These are phyloP conservation scores for Neodiprion fabricii DNA, from an alignment of 1,140 invertebrate genomes.

Conservation along the genomic window DNA sequence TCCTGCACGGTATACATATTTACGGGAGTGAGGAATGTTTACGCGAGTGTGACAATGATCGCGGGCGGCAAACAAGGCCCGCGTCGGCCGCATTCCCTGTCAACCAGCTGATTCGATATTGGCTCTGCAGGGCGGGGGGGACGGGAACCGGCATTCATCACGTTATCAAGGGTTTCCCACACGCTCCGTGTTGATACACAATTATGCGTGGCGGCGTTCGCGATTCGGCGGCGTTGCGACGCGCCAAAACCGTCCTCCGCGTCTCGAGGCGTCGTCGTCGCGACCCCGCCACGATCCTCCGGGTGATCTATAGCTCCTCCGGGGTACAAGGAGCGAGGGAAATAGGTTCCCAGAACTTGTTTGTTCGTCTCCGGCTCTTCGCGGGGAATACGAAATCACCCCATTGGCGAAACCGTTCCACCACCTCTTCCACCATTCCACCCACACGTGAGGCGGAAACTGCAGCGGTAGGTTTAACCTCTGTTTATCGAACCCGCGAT, in stretches of 20 bases:
- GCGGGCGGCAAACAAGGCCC: not conserved
- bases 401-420: not conserved
- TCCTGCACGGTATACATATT: not conserved
- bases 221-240: not conserved
- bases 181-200: slow-evolving; percentile 59
- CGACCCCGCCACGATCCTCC: slow-evolving; percentile 16
- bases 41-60: not conserved
- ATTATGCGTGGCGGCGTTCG: slow-evolving; percentile 59
- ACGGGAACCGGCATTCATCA: slow-evolving; percentile 51
- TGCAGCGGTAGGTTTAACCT: not conserved
- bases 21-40: not conserved
- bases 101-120: not conserved
- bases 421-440: not conserved
- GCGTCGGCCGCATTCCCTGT: not conserved
- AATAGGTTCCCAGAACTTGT: slow-evolving; percentile 62
- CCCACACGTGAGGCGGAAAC: slow-evolving; percentile 1
- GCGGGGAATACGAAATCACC: slow-evolving; percentile 55
- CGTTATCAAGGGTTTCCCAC: slow-evolving; percentile 55
- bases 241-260: slow-evolving; percentile 25
- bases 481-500: not conserved
- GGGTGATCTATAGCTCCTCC: slow-evolving; percentile 60
- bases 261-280: slow-evolving; percentile 29
- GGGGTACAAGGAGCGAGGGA: slow-evolving; percentile 58
- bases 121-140: not conserved
- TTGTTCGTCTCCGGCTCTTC: slow-evolving; percentile 47